Percentiles rank a stretch among this genome's conserved stretches.
Evolutionary conservation across 1,140 invertebrate species (phyloP).

Genomic region (Acromyrmex heyeri): DNA sequence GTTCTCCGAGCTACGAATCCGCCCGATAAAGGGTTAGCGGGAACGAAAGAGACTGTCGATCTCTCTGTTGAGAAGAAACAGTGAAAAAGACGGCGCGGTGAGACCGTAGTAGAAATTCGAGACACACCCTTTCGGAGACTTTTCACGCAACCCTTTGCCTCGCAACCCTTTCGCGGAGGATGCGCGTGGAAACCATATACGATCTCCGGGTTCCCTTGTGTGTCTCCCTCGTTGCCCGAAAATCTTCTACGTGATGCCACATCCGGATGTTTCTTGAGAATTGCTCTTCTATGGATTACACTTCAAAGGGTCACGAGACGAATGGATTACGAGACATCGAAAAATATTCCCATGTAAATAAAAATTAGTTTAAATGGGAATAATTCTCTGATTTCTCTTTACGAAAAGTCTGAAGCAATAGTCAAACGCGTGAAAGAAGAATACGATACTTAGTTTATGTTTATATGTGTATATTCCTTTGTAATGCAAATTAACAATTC

Average conservation of each 20-base stretch:
- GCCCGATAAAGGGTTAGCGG: slow-evolving; percentile 43
- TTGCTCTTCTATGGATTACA: slow-evolving; percentile 29
- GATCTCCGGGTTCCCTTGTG: slow-evolving; percentile 10
- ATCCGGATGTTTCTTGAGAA: slow-evolving; percentile 56
- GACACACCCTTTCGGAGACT: slow-evolving; percentile 73
- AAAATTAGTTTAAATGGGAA: slow-evolving; percentile 12
- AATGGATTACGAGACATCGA: slow-evolving; percentile 24
- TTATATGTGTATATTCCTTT: neutral
- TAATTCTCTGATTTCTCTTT: slow-evolving; percentile 16
- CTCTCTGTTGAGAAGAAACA: slow-evolving; percentile 43
- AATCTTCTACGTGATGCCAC: slow-evolving; percentile 49
- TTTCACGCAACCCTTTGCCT: slow-evolving; percentile 68
- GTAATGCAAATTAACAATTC: neutral
- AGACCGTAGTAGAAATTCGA: slow-evolving; percentile 75
- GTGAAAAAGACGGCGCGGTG: slow-evolving; percentile 49
- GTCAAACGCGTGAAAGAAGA: slow-evolving; percentile 3
- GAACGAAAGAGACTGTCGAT: slow-evolving; percentile 35
- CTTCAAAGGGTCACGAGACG: slow-evolving; percentile 42
- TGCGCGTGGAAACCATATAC: slow-evolving; percentile 50
- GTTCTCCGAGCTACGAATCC: slow-evolving; percentile 38
- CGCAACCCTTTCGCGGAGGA: slow-evolving; percentile 42
- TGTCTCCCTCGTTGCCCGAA: slow-evolving; percentile 26
- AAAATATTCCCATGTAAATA: slow-evolving; percentile 61
- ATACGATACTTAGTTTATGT: neutral
- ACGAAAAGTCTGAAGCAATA: neutral